phyloP scores from a whole-genome alignment of 1,140 invertebrate species.

The Wiebesia pumilae region DNA sequence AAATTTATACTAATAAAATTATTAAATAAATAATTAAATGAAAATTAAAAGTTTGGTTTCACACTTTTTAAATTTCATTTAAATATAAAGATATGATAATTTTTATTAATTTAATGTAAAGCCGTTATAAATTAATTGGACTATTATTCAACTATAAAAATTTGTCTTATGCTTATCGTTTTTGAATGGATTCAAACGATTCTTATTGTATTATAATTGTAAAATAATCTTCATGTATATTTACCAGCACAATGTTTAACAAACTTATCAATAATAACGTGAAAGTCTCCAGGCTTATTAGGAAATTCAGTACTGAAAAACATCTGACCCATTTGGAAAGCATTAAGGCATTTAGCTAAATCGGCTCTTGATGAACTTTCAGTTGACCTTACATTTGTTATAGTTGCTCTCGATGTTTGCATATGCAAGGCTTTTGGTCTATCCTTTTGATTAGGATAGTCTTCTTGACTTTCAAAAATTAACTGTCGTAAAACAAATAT shows the following conservation, averaged over 20 bases:
- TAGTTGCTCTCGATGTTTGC: slow-evolving; percentile 85
- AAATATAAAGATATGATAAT: no score
- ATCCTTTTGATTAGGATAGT: slow-evolving; percentile 85
- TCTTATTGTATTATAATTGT: slow-evolving; percentile 24
- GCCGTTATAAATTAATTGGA: no score
- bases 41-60: no score
- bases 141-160: no score
- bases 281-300: slow-evolving; percentile 78
- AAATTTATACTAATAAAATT: no score
- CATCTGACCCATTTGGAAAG: slow-evolving; percentile 83
- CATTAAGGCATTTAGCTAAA: slow-evolving; percentile 83
- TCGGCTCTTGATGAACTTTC: slow-evolving; percentile 82
- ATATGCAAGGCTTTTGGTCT: slow-evolving; percentile 87
- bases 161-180: not conserved
- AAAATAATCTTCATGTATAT: slow-evolving; percentile 16
- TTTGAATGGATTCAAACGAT: slow-evolving; percentile 17
- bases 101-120: no score
- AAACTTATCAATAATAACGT: slow-evolving; percentile 84
- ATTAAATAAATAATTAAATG: no score
- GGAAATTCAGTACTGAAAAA: slow-evolving; percentile 86
- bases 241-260: slow-evolving; percentile 82
- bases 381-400: slow-evolving; percentile 86
- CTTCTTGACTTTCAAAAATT: slow-evolving; percentile 82
- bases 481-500: slow-evolving; percentile 75
- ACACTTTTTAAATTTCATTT: no score